These are phyloP conservation scores for Anas platyrhynchos DNA, from an alignment of 2,113 vertebrate genomes.

Conservation along the genomic window DNA sequence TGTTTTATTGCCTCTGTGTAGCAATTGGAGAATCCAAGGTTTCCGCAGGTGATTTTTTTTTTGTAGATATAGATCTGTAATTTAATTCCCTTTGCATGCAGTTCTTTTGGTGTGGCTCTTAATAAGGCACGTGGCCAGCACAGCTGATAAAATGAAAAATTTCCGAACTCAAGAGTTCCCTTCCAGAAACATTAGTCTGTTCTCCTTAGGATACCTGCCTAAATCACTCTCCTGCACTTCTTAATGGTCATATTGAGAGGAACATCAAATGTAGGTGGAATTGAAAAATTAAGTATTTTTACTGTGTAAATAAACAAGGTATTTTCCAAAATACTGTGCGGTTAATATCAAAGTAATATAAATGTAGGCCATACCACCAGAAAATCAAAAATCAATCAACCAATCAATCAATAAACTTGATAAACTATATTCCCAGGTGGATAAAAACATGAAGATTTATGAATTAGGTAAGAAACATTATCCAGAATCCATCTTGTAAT, in stretches of 20 bases:
- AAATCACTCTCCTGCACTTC: background rate
- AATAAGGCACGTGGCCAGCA: background rate
- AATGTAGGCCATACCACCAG: background rate
- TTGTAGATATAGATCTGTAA: background rate
- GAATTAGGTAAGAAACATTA: background rate
- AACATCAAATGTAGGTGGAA: background rate
- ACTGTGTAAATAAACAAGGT: background rate
- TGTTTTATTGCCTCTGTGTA: background rate
- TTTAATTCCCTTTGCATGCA: background rate
- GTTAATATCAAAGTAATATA: background rate
- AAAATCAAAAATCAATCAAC: background rate
- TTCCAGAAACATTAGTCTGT: background rate
- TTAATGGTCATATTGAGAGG: conserved; percentile 20
- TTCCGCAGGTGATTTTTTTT: background rate
- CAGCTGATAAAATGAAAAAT: background rate
- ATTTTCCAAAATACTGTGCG: background rate
- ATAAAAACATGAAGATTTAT: background rate
- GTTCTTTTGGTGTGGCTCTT: background rate
- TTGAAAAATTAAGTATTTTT: background rate
- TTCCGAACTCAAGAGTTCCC: background rate
- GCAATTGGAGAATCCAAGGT: background rate
- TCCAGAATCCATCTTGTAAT: background rate
- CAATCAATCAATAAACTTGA: background rate
- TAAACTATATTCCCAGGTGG: background rate
- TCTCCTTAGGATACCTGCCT: background rate